Percentiles rank a stretch among this genome's conserved stretches.
phyloP scores from a whole-genome alignment of 2,113 vertebrate genomes.

The Deroptyus accipitrinus region DNA sequence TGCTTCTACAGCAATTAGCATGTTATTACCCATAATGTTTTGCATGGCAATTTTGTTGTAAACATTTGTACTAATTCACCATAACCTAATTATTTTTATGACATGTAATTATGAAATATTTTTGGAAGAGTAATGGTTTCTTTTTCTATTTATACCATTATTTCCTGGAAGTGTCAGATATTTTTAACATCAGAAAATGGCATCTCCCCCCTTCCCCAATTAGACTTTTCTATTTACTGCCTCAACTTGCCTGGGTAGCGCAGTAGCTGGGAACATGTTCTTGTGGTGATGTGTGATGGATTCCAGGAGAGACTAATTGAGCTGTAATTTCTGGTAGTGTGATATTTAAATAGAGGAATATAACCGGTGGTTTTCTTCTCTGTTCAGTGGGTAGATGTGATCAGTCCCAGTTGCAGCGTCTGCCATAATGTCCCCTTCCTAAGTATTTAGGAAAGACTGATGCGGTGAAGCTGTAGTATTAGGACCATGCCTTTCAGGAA shows the following conservation, averaged over 20 bases:
- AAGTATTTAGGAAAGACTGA: background rate
- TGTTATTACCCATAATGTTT: conserved; percentile 84
- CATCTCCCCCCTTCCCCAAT: background rate
- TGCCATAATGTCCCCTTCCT: background rate
- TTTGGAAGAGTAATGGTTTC: conserved; percentile 77
- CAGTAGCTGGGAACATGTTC: background rate
- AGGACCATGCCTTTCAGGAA: background rate
- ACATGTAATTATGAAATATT: conserved; percentile 81
- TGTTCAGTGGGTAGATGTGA: background rate
- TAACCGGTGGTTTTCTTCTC: background rate
- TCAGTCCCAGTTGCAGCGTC: background rate
- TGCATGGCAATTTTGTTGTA: conserved; percentile 85
- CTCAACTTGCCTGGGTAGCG: background rate
- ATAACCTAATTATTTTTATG: conserved; percentile 85
- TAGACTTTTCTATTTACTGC: conserved; percentile 22
- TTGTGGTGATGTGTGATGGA: background rate
- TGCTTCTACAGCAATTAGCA: conserved; percentile 84
- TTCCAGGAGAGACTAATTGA: background rate
- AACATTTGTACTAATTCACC: conserved; percentile 85
- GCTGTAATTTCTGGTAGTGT: background rate
- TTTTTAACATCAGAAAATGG: conserved; percentile 23
- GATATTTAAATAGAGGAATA: background rate
- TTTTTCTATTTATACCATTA: conserved; percentile 71
- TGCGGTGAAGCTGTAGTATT: rapidly evolving
- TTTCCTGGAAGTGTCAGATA: conserved; percentile 67